Base-by-base conservation (phyloP, 2,797 vertebrate genomes). In the Carcharodon carcharias region DNA sequence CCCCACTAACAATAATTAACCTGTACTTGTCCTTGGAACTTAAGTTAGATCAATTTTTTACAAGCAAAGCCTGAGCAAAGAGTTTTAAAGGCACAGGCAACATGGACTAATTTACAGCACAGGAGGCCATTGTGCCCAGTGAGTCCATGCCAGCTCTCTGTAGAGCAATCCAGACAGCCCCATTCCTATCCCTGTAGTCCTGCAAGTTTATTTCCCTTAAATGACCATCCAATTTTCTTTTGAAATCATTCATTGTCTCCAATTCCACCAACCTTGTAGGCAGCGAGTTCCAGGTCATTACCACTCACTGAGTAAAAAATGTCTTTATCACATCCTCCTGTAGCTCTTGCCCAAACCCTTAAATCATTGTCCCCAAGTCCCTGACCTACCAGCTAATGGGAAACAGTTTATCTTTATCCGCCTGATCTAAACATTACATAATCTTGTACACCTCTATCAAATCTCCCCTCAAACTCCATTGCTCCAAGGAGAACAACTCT, bases 1-100 rank as follows among this genome's bases (percentile, higher is more conserved):
- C 91, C 21, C 63, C 91, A 45, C 21, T 45, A 93, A 50, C 21
- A 85, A 93, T 93, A 93, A 67, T 67, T 67, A 93, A 93, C 63
- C n/a, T 67, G 35, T 1, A 5, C 35, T 93, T 11, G 91, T 45
- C 61, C 61, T 93, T 93, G 63, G 40, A 93, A 67, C 61, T 23
- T 45, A 2, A 50, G 87, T 54, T 11, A 9, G 35, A 65, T 65
- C 35, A 63, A 65, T 65, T 67, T 40, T 65, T 40, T 7, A 5
- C 14, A 35, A 61, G 58, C 56, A 89, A 58, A 28, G 28, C 56
- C 54, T 58, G 28, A 12, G 54, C 54, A 58, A 89, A 14, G 87
- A 14, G 56, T 28, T 31, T 61, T 91, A 63, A 61, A 91, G 88
- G 31, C 35, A 35, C 56, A n/a, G 88, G 88, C 56, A 91, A 61